Percentiles rank a stretch among this genome's conserved stretches.
Evolutionary conservation across 2,888 invertebrate species (phyloP).

Genomic region (Petrophora chlorosata): DNA sequence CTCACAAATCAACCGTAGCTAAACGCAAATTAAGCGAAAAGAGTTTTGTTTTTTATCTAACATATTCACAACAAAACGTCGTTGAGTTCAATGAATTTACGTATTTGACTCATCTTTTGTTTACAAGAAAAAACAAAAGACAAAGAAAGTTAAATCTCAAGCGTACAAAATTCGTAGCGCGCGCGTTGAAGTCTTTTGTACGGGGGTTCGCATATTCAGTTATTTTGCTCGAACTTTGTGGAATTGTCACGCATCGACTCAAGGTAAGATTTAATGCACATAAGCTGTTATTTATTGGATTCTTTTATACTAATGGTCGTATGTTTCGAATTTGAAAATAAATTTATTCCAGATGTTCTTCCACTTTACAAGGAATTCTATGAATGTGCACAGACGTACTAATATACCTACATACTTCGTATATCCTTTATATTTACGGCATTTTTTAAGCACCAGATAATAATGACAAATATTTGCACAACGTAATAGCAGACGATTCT

Average conservation of each 20-base stretch:
- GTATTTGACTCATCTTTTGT: slow-evolving; percentile 9
- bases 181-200: slow-evolving; percentile 34
- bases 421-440: too few species aligned
- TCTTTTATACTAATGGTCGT: slow-evolving; percentile 6
- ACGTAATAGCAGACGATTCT: neutral
- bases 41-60: slow-evolving; percentile 5
- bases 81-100: slow-evolving; percentile 1
- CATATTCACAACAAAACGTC: slow-evolving; percentile 6
- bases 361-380: too few species aligned
- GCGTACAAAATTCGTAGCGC: slow-evolving; percentile 4
- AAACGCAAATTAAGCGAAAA: too few species aligned
- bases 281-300: slow-evolving; percentile 5
- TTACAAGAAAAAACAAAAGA: slow-evolving; percentile 12
- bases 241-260: slow-evolving; percentile 12
- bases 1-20: neutral
- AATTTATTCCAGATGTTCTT: too few species aligned
- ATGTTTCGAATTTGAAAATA: neutral
- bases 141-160: slow-evolving; percentile 11
- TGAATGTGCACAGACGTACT: too few species aligned
- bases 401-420: too few species aligned
- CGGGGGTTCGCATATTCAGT: slow-evolving; percentile 2
- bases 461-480: neutral
- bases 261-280: slow-evolving; percentile 4
- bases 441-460: too few species aligned
- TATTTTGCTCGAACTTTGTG: neutral